Base-by-base conservation (phyloP, 2,797 vertebrate genomes). In the Typhlichthys subterraneus region DNA sequence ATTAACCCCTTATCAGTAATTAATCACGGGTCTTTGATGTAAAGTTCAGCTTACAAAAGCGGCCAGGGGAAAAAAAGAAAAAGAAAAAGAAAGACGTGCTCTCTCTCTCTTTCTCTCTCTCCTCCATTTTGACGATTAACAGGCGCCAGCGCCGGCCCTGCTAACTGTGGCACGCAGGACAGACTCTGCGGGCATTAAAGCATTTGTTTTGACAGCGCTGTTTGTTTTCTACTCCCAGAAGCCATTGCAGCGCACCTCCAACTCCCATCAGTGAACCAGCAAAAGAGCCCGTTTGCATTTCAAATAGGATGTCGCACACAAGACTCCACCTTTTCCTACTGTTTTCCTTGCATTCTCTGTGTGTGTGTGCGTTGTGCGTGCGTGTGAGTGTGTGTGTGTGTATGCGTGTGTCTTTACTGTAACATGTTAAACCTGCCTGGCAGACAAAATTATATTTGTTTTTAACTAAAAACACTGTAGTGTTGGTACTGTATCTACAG, bases 1-100 rank as follows among this genome's bases (percentile, higher is more conserved):
- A 95, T 94, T 93, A 93, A 82, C 79, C 88, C 88, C 92, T 94
- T 94, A 94, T 95, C 92, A 92, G 94, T 92, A 95, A 95, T 93
- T 94, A 95, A 94, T 94, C 92, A 92, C 61, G 77, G 84, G 82
- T 88, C 92, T 95, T 92, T 93, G 90, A 94, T 94, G 89, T 92
- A 93, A 95, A 95, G 92, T 94, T 95, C 91, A 92, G 85, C 86
- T 92, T 90, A 87, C 83, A 92, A 93, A 94, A 89, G 84, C 84
- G 85, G 67, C 12, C 62, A 76, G 76, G 89, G 91, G 92, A 82
- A 75, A 72, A 12, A n/a, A 53, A 82, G 73, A 72, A 12, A 12
- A n/a, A 53, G 13, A 42, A 38, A 33, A 19, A 10, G 14, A 10
- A 52, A 52, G 17, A 19, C n/a, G 2, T 1, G 1, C 45, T 23